These are phyloP conservation scores for Agrilus cyanescens DNA, from an alignment of 2,888 invertebrate species.

Conservation along the genomic window DNA sequence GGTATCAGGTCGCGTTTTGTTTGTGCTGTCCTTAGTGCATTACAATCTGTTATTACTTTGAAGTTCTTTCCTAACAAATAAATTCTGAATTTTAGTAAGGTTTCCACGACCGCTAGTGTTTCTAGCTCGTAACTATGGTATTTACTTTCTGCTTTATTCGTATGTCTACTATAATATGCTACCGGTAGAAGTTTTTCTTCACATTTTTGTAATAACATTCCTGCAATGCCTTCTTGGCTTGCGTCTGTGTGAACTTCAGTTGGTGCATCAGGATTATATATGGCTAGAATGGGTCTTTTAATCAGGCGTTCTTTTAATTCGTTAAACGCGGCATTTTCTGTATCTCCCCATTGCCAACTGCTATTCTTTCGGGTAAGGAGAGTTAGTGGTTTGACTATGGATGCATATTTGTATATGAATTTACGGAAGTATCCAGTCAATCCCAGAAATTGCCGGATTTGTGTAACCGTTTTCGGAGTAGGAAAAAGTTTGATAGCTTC, in stretches of 20 bases:
- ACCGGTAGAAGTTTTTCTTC: constrained; percentile 7
- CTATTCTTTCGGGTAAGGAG: constrained; percentile 2
- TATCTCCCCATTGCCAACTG: too few species aligned
- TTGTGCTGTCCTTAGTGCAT: constrained; percentile 10
- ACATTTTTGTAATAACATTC: constrained; percentile 2
- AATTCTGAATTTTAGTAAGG: constrained; percentile 16
- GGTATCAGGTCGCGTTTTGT: constrained; percentile 14
- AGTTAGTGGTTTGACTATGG: constrained; percentile 12
- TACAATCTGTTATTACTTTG: constrained; percentile 20
- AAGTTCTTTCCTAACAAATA: constrained; percentile 19
- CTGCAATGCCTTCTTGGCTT: background rate
- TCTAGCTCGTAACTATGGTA: constrained; percentile 19
- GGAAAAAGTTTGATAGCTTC: constrained; percentile 12
- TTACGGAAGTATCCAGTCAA: constrained; percentile 15
- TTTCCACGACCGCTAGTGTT: constrained; percentile 19
- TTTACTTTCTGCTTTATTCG: constrained; percentile 14
- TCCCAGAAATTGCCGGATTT: constrained; percentile 16
- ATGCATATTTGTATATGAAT: constrained; percentile 12
- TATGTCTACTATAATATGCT: constrained; percentile 15
- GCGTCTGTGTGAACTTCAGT: constrained; percentile 3
- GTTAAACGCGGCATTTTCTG: too few species aligned
- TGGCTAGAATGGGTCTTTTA: too few species aligned
- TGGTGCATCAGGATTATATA: background rate
- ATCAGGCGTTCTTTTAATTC: too few species aligned
- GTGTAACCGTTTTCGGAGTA: constrained; percentile 10